Percentiles rank a stretch among this genome's conserved stretches.
phyloP scores from a whole-genome alignment of 2,888 invertebrate genomes.

The Sinohyriopsis cumingii region DNA sequence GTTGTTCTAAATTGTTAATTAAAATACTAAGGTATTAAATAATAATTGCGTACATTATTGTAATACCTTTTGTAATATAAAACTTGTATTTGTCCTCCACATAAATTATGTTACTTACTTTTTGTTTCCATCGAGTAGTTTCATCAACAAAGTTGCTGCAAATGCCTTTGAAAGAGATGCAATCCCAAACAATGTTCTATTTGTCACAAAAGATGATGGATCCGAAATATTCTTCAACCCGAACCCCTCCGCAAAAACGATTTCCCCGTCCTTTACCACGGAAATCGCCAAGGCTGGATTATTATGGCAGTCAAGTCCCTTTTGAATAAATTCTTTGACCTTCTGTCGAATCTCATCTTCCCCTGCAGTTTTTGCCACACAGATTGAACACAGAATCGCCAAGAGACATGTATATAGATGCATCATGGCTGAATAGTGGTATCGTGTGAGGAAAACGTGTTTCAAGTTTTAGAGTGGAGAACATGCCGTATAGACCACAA shows the following conservation, averaged over 20 bases:
- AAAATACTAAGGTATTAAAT: too few relatives aligned
- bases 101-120: conserved; percentile 16
- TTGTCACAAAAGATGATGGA: conserved; percentile 34
- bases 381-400: too few relatives aligned
- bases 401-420: too few relatives aligned
- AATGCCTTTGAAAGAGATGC: conserved; percentile 49
- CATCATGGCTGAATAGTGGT: too few relatives aligned
- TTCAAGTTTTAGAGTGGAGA: too few relatives aligned
- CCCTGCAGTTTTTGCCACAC: too few relatives aligned
- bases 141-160: conserved; percentile 41
- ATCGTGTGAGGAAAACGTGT: too few relatives aligned
- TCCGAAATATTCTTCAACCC: conserved; percentile 26
- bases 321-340: conserved; percentile 13
- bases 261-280: conserved; percentile 37
- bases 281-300: conserved; percentile 39
- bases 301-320: conserved; percentile 22
- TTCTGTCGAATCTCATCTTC: not conserved
- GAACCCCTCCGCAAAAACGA: conserved; percentile 34
- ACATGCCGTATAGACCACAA: too few relatives aligned
- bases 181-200: conserved; percentile 44
- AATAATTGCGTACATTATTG: too few relatives aligned
- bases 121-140: conserved; percentile 36
- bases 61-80: not conserved
- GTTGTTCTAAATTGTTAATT: too few relatives aligned
- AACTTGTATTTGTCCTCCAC: not conserved